Percentiles rank a stretch among this genome's conserved stretches.
phyloP scores from a whole-genome alignment of 2,888 invertebrate species.

The Chloroclystis v-ata region DNA sequence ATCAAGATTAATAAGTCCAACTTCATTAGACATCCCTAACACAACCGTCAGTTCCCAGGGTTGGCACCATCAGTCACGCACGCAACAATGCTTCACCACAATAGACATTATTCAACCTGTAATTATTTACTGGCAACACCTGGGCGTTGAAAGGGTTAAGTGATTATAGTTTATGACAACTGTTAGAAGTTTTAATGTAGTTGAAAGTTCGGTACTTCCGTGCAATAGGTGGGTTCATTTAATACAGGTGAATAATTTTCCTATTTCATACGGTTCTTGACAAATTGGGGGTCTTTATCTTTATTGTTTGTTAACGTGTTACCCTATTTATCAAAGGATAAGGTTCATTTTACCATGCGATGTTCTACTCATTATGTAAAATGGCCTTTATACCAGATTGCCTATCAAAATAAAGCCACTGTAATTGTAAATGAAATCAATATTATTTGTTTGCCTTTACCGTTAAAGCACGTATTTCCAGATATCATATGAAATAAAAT shows the following conservation, averaged over 20 bases:
- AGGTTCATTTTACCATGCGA: too few species aligned
- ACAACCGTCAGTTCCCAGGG: constrained; percentile 8
- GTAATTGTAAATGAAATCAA: too few species aligned
- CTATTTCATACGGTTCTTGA: neutral
- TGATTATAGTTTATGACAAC: constrained; percentile 21
- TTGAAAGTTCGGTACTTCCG: constrained; percentile 11
- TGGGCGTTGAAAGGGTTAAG: constrained; percentile 21
- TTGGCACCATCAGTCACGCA: constrained; percentile 18
- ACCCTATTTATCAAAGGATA: too few species aligned
- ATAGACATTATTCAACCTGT: constrained; percentile 16
- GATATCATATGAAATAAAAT: too few species aligned
- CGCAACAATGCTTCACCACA: constrained; percentile 15
- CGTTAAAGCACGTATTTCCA: too few species aligned
- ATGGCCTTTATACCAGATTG: too few species aligned
- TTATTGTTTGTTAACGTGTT: too few species aligned
- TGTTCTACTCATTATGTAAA: too few species aligned
- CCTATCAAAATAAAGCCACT: too few species aligned
- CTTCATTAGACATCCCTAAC: constrained; percentile 1
- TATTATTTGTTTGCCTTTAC: too few species aligned
- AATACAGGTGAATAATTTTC: neutral
- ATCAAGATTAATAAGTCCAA: constrained; percentile 1
- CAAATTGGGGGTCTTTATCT: too few species aligned
- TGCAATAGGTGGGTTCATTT: neutral
- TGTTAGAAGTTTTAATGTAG: constrained; percentile 7
- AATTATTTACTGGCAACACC: constrained; percentile 23